Evolutionary conservation across 2,113 vertebrate species (phyloP).

Genomic region (Acanthochromis polyacanthus): DNA sequence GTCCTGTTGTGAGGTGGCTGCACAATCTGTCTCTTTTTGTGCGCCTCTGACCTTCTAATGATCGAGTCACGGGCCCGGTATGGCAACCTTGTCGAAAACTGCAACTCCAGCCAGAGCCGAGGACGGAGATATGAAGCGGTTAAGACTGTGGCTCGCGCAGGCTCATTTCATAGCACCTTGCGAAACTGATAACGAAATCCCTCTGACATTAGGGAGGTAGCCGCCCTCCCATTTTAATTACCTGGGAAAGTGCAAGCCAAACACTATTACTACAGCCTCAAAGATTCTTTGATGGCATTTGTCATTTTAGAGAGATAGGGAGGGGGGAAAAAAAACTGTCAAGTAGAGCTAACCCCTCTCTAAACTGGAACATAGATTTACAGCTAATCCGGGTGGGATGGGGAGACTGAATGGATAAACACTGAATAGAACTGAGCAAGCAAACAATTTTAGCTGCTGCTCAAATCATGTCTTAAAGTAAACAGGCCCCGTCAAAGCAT

Average conservation of each 20-base stretch:
- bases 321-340: slow-evolving; percentile 51
- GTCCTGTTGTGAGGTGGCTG: slow-evolving; percentile 76
- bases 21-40: slow-evolving; percentile 63
- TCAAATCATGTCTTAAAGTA: slow-evolving; percentile 62
- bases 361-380: slow-evolving; percentile 67
- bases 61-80: slow-evolving; percentile 61
- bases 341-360: slow-evolving; percentile 64
- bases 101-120: slow-evolving; percentile 62
- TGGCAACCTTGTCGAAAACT: slow-evolving; percentile 64
- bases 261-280: slow-evolving; percentile 54
- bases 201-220: slow-evolving; percentile 67
- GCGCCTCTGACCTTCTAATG: slow-evolving; percentile 80
- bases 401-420: slow-evolving; percentile 64
- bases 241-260: slow-evolving; percentile 72
- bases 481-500: slow-evolving; percentile 54
- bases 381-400: slow-evolving; percentile 67
- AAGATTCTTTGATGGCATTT: slow-evolving; percentile 58
- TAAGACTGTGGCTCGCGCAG: slow-evolving; percentile 54
- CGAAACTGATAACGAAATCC: slow-evolving; percentile 77
- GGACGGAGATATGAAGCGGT: slow-evolving; percentile 56
- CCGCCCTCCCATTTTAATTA: slow-evolving; percentile 79
- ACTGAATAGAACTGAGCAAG: slow-evolving; percentile 51
- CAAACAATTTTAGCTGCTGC: slow-evolving; percentile 72
- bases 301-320: slow-evolving; percentile 63
- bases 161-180: slow-evolving; percentile 68